A percentile compares a stretch with the other conserved stretches of the same genome.
phyloP scores from a whole-genome alignment of 1,140 invertebrate species.

The Brachystomella parvula region DNA sequence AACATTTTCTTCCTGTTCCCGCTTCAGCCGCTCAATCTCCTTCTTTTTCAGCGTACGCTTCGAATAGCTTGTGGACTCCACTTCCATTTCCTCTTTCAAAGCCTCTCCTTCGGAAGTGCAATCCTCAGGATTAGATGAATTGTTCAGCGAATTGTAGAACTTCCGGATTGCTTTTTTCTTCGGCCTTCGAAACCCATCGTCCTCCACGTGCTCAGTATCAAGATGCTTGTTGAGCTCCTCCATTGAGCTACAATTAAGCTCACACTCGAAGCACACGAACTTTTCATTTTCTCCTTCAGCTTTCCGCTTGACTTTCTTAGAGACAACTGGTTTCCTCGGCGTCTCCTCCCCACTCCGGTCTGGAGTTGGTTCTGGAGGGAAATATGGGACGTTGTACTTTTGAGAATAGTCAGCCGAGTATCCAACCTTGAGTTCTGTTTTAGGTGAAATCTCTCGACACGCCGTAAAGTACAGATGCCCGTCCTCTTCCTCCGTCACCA shows the following conservation, averaged over 20 bases:
- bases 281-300: constrained; percentile 7
- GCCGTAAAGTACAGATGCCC: constrained; percentile 34
- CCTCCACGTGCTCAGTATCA: constrained; percentile 25
- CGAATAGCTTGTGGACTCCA: not conserved
- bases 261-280: constrained; percentile 34
- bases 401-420: constrained; percentile 33
- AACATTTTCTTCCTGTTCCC: not conserved
- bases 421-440: constrained; percentile 34
- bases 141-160: constrained; percentile 2
- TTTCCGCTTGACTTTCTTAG: constrained; percentile 5
- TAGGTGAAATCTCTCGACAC: constrained; percentile 33
- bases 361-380: not conserved
- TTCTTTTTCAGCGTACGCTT: not conserved
- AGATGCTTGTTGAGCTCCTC: constrained; percentile 26
- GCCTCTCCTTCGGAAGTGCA: constrained; percentile 4
- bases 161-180: constrained; percentile 30
- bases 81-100: not conserved
- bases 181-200: constrained; percentile 21
- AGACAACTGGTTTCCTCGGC: not conserved
- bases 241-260: constrained; percentile 15
- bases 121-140: not conserved
- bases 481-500: constrained; percentile 23
- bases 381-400: constrained; percentile 29
- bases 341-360: not conserved
- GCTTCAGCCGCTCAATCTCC: not conserved